Conservation (phyloP, 1,140 invertebrate genomes). For the Vollenhovia emeryi region DNA sequence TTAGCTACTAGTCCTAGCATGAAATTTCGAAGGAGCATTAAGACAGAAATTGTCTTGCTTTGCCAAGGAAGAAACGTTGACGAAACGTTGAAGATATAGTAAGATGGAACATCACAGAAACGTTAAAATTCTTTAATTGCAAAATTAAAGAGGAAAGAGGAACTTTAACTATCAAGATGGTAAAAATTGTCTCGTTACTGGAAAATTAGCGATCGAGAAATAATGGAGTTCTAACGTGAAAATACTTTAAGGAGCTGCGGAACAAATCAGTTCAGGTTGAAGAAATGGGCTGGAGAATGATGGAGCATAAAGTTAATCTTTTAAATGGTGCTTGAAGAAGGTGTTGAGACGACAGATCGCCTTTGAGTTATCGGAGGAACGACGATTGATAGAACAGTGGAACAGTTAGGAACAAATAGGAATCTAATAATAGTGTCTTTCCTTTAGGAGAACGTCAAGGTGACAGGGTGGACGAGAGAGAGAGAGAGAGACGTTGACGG, state of each 20-base stretch:
- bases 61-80: conserved; percentile 4
- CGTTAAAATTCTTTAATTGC: neutral
- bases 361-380: conserved; percentile 9
- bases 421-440: conserved; percentile 45
- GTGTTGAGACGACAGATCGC: neutral
- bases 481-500: neutral
- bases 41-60: conserved; percentile 18
- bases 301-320: neutral
- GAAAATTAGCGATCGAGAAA: neutral
- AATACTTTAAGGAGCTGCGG: neutral
- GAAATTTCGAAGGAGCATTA: conserved; percentile 15
- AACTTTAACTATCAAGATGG: neutral
- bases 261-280: neutral
- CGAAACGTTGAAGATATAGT: too few species aligned
- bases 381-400: conserved; percentile 3
- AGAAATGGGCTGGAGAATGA: neutral
- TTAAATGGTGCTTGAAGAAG: conserved; percentile 28
- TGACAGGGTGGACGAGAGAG: neutral
- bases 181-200: neutral
- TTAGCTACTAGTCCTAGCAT: conserved; percentile 13
- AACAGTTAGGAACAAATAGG: conserved; percentile 49
- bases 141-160: neutral
- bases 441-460: conserved; percentile 20
- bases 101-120: neutral
- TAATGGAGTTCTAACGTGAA: neutral